Evolutionary conservation across 2,888 invertebrate genomes (phyloP).

Genomic region (Lumbricus terrestris): DNA sequence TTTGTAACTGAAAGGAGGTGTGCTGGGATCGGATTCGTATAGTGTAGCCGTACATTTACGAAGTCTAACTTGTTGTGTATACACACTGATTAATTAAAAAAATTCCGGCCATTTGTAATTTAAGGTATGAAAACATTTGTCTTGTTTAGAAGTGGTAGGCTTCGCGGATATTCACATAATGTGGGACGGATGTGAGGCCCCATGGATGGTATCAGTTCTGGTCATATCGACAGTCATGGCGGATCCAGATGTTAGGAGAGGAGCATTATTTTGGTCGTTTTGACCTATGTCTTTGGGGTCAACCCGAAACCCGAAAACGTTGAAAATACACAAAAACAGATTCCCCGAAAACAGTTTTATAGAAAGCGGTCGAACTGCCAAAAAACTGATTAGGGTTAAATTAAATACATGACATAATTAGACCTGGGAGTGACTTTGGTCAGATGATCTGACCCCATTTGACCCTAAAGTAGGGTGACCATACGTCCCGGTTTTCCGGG

Average conservation of each 20-base stretch:
- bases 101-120: background rate
- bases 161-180: background rate
- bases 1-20: background rate
- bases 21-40: background rate
- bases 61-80: background rate
- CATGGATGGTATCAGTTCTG: background rate
- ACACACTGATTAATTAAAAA: background rate
- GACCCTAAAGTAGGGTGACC: too few species aligned
- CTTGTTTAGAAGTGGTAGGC: background rate
- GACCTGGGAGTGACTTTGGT: too few species aligned
- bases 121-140: background rate
- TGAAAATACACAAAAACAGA: too few species aligned
- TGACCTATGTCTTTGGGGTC: background rate
- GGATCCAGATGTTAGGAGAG: background rate
- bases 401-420: too few species aligned
- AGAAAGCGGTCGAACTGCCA: too few species aligned
- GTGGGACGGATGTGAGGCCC: background rate
- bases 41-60: background rate
- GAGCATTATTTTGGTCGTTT: background rate
- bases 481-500: too few species aligned
- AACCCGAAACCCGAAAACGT: too few species aligned
- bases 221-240: background rate
- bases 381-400: too few species aligned
- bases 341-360: too few species aligned
- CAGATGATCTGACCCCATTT: too few species aligned